Evolutionary conservation across 2,797 vertebrate genomes (phyloP).

Genomic region (Allobates femoralis): DNA sequence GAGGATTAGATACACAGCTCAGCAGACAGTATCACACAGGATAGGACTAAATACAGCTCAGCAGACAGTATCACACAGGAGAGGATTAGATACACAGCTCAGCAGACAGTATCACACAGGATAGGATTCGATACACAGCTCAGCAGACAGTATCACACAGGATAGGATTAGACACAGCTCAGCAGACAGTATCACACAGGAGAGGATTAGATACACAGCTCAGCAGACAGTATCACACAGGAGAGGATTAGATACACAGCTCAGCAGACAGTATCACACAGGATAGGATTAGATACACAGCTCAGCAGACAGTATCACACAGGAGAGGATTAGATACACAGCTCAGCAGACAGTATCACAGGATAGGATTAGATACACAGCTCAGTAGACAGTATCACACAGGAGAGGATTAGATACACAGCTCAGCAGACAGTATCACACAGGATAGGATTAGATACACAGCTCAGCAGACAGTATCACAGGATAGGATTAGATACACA

Average conservation of each 20-base stretch:
- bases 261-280: no score
- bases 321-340: no score
- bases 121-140: neutral
- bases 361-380: no score
- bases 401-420: no score
- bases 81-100: neutral
- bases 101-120: neutral
- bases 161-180: neutral
- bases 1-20: neutral
- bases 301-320: no score
- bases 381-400: no score
- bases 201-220: neutral
- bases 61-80: neutral
- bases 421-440: no score
- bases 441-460: no score
- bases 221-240: no score
- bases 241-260: no score
- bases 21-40: neutral
- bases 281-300: no score
- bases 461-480: neutral
- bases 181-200: neutral
- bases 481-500: neutral
- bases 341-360: no score
- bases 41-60: neutral
- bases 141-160: neutral